Conservation (phyloP, 2,888 invertebrate species). For the Rhyacophila evoluta region DNA sequence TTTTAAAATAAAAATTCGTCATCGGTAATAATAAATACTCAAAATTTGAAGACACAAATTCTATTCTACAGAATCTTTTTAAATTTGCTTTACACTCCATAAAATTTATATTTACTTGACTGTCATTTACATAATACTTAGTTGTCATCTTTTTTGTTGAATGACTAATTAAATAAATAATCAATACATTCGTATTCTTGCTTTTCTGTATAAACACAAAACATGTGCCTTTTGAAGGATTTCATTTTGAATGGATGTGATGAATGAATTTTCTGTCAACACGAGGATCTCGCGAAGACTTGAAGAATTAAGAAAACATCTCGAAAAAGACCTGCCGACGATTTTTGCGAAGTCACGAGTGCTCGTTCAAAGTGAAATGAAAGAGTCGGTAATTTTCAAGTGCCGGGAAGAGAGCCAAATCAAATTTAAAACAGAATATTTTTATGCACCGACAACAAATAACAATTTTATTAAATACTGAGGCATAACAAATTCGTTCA, state of each 20-base stretch:
- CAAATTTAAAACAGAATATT: not conserved
- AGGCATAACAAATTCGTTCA: too few species aligned
- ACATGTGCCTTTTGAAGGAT: not conserved
- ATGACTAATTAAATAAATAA: too few species aligned
- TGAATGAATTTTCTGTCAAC: conserved; percentile 11
- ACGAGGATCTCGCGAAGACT: not conserved
- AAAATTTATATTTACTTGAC: too few species aligned
- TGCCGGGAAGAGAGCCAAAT: not conserved
- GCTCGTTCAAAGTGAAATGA: not conserved
- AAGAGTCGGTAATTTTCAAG: not conserved
- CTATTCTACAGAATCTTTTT: too few species aligned
- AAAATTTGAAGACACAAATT: too few species aligned
- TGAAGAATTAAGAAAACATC: not conserved
- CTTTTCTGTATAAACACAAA: not conserved
- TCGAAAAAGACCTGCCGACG: not conserved
- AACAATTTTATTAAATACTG: too few species aligned
- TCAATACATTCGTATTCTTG: not conserved
- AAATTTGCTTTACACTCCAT: too few species aligned
- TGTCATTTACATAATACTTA: too few species aligned
- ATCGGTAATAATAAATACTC: too few species aligned
- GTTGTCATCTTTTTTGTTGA: too few species aligned
- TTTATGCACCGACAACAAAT: not conserved
- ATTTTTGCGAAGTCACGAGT: not conserved
- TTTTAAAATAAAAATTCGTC: too few species aligned
- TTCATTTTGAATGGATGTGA: not conserved